Percentiles rank a stretch among this genome's conserved stretches.
Evolutionary conservation across 2,888 invertebrate species (phyloP).

Genomic region (Smittia aterrima): DNA sequence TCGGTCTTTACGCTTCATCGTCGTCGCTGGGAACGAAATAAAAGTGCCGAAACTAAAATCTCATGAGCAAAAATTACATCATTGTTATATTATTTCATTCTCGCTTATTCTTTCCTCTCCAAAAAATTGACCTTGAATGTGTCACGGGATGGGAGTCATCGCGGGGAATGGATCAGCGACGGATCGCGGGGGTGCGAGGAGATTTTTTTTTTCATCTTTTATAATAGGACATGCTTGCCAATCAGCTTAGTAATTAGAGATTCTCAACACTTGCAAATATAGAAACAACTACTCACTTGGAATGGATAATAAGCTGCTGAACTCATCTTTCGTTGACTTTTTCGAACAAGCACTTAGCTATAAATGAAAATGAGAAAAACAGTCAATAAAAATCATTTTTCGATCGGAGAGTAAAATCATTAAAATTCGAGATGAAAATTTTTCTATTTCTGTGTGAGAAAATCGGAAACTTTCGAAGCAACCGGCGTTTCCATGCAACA

Average conservation of each 20-base stretch:
- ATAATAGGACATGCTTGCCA: background rate
- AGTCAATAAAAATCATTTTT: background rate
- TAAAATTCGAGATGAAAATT: background rate
- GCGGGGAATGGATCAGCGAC: background rate
- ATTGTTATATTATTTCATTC: conserved; percentile 33
- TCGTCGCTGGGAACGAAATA: background rate
- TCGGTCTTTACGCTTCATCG: conserved; percentile 6
- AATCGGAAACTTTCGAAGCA: background rate
- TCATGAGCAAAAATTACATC: conserved; percentile 37
- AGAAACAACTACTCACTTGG: conserved; percentile 66
- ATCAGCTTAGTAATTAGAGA: background rate
- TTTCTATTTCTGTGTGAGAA: conserved; percentile 14
- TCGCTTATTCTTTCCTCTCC: background rate
- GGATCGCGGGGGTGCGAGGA: background rate
- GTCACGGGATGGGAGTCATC: conserved; percentile 26
- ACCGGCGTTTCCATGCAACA: conserved; percentile 12
- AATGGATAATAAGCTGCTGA: conserved; percentile 83
- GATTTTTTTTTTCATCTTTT: background rate
- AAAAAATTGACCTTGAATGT: conserved; percentile 35
- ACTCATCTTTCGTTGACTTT: conserved; percentile 59
- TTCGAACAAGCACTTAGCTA: background rate
- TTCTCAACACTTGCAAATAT: too few species aligned
- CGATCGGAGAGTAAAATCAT: background rate
- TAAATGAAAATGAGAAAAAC: background rate
- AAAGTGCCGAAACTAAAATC: background rate